Evolutionary conservation across 2,888 invertebrate species (phyloP), one percentile per base, ranked within the genome.

Genomic region (Buathra laborator): DNA sequence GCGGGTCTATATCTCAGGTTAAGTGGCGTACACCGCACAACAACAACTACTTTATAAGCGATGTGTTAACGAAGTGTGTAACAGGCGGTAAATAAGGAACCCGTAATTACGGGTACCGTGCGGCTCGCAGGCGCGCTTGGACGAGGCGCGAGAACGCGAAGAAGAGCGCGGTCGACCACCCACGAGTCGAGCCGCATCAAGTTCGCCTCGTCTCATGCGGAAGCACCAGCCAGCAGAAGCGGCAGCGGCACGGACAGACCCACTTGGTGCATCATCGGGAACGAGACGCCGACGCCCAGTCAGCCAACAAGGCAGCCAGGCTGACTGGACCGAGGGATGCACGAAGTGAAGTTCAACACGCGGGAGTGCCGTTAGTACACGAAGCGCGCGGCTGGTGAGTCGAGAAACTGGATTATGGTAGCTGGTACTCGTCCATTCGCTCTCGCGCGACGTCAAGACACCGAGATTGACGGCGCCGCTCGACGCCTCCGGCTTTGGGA

Each of bases 31-130:
- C 62, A 72, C 62, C 51, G 70, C 68, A 78, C 81, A 80, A 85
- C 79, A 79, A 74, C 74, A 53, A 78, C 89, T 89, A 87, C 90
- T 92, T 92, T 91, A 92, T 91, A 92, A 93, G 91, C 90, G 92
- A 93, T 91, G 92, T 90, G 93, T 91, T 93, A 93, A 93, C 93
- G 92, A 93, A 93, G 93, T 93, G 93, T 93, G 92, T 93, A 93
- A 93, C 92, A 93, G 92, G 92, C 92, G 92, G 91, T 92, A 93
- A 93, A 92, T 92, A 92, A 93, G 92, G 92, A 93, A 93, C 93
- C 93, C 92, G 92, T 93, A 93, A 93, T 93, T 93, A 93, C 89
- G 92, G 89, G 70, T 32, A 81, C 89, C 90, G 90, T 89, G 90
- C 86, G 90, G 87, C 88, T 89, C 89, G 88, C 82, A 89, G 88